phyloP scores from a whole-genome alignment of 2,888 invertebrate genomes.

The Eristalis intricaria region DNA sequence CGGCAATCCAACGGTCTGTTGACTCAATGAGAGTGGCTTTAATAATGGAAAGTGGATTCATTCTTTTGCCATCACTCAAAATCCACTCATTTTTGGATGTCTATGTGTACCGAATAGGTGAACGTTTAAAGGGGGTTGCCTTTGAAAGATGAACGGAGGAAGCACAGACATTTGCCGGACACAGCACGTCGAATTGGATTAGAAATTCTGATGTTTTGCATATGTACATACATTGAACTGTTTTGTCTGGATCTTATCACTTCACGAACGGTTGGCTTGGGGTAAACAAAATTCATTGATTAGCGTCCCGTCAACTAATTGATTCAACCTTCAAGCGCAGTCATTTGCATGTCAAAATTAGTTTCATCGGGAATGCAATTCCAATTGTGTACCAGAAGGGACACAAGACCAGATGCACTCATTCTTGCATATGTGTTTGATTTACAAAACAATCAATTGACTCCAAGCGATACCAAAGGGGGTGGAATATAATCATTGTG shows the following conservation, averaged over 20 bases:
- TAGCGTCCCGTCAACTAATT: background rate
- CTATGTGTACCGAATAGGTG: constrained; percentile 2
- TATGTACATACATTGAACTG: background rate
- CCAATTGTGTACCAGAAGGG: background rate
- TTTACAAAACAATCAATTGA: constrained; percentile 9
- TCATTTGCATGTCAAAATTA: background rate
- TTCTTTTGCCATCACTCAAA: constrained; percentile 31
- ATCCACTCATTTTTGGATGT: constrained; percentile 11
- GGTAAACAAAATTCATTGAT: background rate
- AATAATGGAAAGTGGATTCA: constrained; percentile 67
- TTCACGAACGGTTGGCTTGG: background rate
- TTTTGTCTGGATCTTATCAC: background rate
- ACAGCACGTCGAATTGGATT: background rate
- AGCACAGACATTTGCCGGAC: background rate
- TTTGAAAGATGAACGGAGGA: background rate
- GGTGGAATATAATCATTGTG: background rate
- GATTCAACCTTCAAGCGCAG: background rate
- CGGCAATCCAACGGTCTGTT: constrained; percentile 28
- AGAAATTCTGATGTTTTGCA: background rate
- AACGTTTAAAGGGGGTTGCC: constrained; percentile 20
- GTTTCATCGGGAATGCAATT: background rate
- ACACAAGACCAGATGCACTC: background rate
- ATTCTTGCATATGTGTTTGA: background rate
- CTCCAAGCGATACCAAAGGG: background rate
- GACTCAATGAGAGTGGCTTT: constrained; percentile 68